These are phyloP conservation scores for Falco rusticolus DNA, from an alignment of 2,797 vertebrate genomes.

Conservation along the genomic window DNA sequence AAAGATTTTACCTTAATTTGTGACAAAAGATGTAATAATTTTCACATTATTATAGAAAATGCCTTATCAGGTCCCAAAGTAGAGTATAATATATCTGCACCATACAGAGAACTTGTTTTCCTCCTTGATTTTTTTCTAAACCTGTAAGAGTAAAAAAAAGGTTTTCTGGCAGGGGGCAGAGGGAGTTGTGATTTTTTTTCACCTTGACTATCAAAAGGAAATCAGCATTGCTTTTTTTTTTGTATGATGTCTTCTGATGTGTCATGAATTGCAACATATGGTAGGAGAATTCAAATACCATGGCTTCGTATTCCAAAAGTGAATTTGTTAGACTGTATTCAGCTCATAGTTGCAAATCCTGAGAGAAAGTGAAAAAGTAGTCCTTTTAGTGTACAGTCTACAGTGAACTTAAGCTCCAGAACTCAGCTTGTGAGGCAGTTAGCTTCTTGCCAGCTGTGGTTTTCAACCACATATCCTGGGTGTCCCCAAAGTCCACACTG, in stretches of 20 bases:
- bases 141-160: not conserved
- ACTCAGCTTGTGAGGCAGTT: not conserved
- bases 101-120: not conserved
- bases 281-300: not conserved
- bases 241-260: not conserved
- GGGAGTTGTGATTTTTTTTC: not conserved
- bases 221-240: not conserved
- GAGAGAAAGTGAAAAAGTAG: not conserved
- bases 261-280: not conserved
- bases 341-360: not conserved
- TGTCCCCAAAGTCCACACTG: not conserved
- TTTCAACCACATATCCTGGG: not conserved
- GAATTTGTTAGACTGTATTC: not conserved
- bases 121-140: not conserved
- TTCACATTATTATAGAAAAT: conserved; percentile 7
- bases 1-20: conserved; percentile 35
- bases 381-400: not conserved
- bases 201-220: not conserved
- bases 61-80: not conserved
- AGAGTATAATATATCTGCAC: not conserved
- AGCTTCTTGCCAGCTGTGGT: not conserved
- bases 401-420: not conserved
- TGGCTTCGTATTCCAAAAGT: not conserved
- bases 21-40: conserved; percentile 38
- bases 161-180: not conserved